phyloP scores from a whole-genome alignment of 2,797 vertebrate genomes.

The Squalus acanthias region DNA sequence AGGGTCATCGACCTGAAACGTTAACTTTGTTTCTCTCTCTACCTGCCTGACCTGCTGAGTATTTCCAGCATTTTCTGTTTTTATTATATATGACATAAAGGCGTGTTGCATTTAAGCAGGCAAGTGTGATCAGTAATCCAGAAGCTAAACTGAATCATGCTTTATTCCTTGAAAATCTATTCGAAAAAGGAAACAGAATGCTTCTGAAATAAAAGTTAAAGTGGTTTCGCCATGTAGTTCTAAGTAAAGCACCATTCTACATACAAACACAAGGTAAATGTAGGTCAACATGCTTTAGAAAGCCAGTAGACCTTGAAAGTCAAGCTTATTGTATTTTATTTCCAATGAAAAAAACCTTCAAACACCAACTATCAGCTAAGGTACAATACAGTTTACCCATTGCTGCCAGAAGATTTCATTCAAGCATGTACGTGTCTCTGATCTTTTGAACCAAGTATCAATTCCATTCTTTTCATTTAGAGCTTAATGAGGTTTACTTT shows the following conservation, averaged over 20 bases:
- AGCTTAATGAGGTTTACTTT: conserved; percentile 34
- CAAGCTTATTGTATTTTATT: not conserved
- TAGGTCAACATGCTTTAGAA: not conserved
- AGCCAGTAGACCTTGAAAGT: not conserved
- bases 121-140: not conserved
- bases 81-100: not conserved
- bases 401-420: not conserved
- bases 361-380: not conserved
- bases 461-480: not conserved
- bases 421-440: not conserved
- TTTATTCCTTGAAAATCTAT: not conserved
- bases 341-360: not conserved
- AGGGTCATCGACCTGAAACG: too few species aligned
- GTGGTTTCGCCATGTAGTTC: not conserved
- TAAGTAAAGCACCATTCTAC: not conserved
- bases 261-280: not conserved
- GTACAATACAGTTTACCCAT: not conserved
- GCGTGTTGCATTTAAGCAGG: not conserved
- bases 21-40: too few species aligned
- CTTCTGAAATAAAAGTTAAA: conserved; percentile 14
- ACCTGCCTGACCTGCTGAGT: too few species aligned
- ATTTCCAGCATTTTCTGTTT: too few species aligned
- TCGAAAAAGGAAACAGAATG: not conserved
- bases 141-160: not conserved
- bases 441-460: conserved; percentile 26